Percentiles rank a stretch among this genome's conserved stretches.
These are phyloP conservation scores for Vanessa cardui DNA, from an alignment of 2,888 invertebrate species.

Conservation along the genomic window DNA sequence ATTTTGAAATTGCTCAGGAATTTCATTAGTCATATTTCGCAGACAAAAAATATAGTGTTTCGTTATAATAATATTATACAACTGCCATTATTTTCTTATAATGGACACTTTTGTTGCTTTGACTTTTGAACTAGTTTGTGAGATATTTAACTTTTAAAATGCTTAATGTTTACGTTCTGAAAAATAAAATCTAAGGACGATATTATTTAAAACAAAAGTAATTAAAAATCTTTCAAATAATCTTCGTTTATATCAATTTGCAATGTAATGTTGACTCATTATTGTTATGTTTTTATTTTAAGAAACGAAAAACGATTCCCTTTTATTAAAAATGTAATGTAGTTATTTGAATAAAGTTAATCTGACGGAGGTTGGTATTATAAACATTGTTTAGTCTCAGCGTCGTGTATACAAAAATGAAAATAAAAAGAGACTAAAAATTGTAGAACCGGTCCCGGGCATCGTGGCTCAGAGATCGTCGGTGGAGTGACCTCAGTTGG, in stretches of 20 bases:
- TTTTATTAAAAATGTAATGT: constrained; percentile 31
- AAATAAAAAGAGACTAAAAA: constrained; percentile 82
- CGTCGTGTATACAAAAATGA: constrained; percentile 82
- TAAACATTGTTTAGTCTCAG: constrained; percentile 82
- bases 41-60: too few relatives aligned
- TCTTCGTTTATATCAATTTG: too few relatives aligned
- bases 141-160: too few relatives aligned
- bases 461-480: constrained; percentile 78
- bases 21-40: constrained; percentile 13
- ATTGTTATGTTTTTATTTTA: background rate
- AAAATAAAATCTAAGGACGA: too few relatives aligned
- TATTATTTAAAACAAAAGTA: too few relatives aligned
- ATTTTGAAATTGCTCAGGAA: constrained; percentile 13
- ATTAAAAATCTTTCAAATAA: too few relatives aligned
- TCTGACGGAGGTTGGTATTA: constrained; percentile 73
- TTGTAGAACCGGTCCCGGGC: constrained; percentile 80
- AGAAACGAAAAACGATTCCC: constrained; percentile 4
- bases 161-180: too few relatives aligned
- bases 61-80: too few relatives aligned
- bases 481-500: constrained; percentile 81
- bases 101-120: too few relatives aligned
- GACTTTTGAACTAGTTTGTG: too few relatives aligned
- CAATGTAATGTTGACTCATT: background rate
- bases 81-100: too few relatives aligned
- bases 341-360: constrained; percentile 69